Conservation (phyloP, 1,140 invertebrate species). For the Dreissena polymorpha region DNA sequence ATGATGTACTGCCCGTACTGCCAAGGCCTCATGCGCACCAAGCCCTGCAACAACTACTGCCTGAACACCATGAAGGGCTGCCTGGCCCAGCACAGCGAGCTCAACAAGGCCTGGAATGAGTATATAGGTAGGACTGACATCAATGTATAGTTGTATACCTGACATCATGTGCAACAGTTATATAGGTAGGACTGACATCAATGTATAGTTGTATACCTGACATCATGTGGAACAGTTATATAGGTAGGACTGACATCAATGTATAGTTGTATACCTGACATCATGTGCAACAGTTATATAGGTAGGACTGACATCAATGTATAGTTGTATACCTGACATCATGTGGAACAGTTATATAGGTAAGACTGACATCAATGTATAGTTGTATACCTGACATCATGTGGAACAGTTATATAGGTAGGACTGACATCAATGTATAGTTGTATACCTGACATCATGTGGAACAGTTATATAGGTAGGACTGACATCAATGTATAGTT, state of each 20-base stretch:
- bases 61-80: slow-evolving; percentile 94
- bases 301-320: slow-evolving; percentile 83
- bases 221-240: slow-evolving; percentile 84
- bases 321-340: neutral
- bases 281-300: slow-evolving; percentile 87
- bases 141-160: neutral
- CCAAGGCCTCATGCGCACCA: slow-evolving; percentile 85
- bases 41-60: slow-evolving; percentile 93
- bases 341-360: too few relatives aligned
- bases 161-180: slow-evolving; percentile 82
- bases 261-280: neutral
- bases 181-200: slow-evolving; percentile 85
- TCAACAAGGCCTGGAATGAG: slow-evolving; percentile 93
- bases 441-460: too few relatives aligned
- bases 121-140: slow-evolving; percentile 89
- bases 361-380: too few relatives aligned
- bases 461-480: too few relatives aligned
- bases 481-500: too few relatives aligned
- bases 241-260: slow-evolving; percentile 84
- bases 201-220: neutral
- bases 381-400: too few relatives aligned
- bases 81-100: slow-evolving; percentile 89
- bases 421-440: too few relatives aligned
- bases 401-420: too few relatives aligned
- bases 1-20: slow-evolving; percentile 94